phyloP scores from a whole-genome alignment of 2,888 invertebrate genomes.

The Drosophila cyrtoloma region DNA sequence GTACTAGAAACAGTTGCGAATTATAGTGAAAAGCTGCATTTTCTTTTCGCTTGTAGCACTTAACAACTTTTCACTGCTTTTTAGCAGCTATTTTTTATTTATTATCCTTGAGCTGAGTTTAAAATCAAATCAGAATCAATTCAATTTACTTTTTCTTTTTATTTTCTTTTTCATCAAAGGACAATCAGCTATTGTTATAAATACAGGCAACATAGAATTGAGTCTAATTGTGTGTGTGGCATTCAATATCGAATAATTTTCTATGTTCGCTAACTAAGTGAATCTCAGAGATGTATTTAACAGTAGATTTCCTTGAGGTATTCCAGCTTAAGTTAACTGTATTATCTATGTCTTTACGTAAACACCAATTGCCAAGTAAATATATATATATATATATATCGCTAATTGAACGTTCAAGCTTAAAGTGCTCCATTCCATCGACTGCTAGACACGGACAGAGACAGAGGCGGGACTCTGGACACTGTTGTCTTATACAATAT shows the following conservation, averaged over 20 bases:
- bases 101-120: background rate
- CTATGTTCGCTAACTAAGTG: background rate
- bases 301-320: background rate
- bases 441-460: background rate
- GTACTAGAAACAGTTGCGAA: constrained; percentile 5
- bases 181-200: background rate
- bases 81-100: background rate
- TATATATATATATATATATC: constrained; percentile 1
- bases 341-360: background rate
- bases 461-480: background rate
- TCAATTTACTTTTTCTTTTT: background rate
- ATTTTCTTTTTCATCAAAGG: background rate
- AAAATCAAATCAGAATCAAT: background rate
- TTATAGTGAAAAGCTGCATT: background rate
- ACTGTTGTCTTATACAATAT: constrained; percentile 1
- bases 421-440: background rate
- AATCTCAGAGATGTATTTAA: background rate
- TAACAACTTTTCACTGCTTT: background rate
- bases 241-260: background rate
- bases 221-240: background rate
- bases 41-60: background rate
- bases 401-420: background rate
- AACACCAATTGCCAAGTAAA: background rate
- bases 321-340: background rate
- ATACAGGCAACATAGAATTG: background rate